phyloP scores from a whole-genome alignment of 37 sponge, comb jelly and placozoan genomes.

The Beroe forskalii region DNA sequence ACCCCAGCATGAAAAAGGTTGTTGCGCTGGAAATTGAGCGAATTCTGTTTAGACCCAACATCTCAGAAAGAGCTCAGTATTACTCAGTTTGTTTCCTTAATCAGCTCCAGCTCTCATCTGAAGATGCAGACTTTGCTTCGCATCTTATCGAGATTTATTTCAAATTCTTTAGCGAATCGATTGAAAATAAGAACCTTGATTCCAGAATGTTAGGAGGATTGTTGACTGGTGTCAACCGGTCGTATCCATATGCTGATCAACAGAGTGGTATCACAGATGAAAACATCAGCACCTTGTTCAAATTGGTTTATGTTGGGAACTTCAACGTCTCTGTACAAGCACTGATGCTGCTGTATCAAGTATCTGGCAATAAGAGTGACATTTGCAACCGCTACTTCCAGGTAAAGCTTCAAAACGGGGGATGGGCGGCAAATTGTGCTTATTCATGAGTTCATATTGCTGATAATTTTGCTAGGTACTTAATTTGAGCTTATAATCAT shows the following conservation, averaged over 20 bases:
- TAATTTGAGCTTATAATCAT: background rate
- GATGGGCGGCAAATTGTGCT: too few relatives aligned
- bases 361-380: constrained; percentile 62
- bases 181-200: constrained; percentile 73
- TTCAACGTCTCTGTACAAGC: constrained; percentile 86
- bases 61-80: constrained; percentile 86
- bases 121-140: constrained; percentile 71
- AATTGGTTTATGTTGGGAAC: constrained; percentile 82
- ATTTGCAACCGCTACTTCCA: constrained; percentile 33
- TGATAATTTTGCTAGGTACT: too few relatives aligned
- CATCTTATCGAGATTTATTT: constrained; percentile 82
- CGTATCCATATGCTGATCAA: constrained; percentile 82
- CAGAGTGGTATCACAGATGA: constrained; percentile 81
- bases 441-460: too few relatives aligned
- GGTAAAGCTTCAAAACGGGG: constrained; percentile 81
- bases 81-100: constrained; percentile 91
- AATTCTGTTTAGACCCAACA: constrained; percentile 87
- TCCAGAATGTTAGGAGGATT: constrained; percentile 86
- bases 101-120: constrained; percentile 74
- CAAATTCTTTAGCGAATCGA: constrained; percentile 86
- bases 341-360: constrained; percentile 91
- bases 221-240: constrained; percentile 92
- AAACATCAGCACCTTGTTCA: constrained; percentile 89
- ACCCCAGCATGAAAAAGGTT: constrained; percentile 86
- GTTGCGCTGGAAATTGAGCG: constrained; percentile 84